These are phyloP conservation scores for Argynnis bischoffii DNA, from an alignment of 2,888 invertebrate genomes.

Conservation along the genomic window DNA sequence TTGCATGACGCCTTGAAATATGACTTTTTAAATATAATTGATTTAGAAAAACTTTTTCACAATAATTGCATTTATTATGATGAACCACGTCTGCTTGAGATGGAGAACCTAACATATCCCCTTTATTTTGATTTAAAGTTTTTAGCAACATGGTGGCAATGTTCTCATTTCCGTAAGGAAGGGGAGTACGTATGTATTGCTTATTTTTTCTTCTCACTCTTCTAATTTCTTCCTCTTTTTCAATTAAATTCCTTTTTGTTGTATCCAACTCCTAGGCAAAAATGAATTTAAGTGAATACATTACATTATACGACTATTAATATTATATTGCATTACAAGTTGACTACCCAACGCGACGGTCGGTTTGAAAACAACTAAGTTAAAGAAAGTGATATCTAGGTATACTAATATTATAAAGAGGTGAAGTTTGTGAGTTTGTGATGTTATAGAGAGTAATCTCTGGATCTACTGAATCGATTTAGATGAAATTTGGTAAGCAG, in stretches of 20 bases:
- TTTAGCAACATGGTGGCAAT: conserved; percentile 75
- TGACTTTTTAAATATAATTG: conserved; percentile 85
- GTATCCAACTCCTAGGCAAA: conserved; percentile 76
- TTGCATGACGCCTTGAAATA: conserved; percentile 81
- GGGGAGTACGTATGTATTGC: conserved; percentile 55
- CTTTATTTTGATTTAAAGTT: conserved; percentile 62
- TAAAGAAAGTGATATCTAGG: no score
- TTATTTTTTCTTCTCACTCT: conserved; percentile 76
- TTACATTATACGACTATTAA: no score
- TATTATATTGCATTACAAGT: no score
- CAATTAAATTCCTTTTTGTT: conserved; percentile 73
- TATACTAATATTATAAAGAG: no score
- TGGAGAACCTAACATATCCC: conserved; percentile 60
- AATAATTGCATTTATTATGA: conserved; percentile 83
- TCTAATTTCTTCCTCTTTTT: conserved; percentile 77
- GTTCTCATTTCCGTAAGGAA: conserved; percentile 72
- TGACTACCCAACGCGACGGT: no score
- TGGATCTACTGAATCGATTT: no score
- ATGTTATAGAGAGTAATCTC: no score
- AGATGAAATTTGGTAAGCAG: no score
- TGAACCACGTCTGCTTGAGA: conserved; percentile 61
- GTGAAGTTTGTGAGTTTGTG: no score
- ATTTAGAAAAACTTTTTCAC: conserved; percentile 86
- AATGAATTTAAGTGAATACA: neutral
- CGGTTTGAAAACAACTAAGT: no score